Conservation (phyloP, 1,140 invertebrate genomes). For the Tetramorium simillimum region DNA sequence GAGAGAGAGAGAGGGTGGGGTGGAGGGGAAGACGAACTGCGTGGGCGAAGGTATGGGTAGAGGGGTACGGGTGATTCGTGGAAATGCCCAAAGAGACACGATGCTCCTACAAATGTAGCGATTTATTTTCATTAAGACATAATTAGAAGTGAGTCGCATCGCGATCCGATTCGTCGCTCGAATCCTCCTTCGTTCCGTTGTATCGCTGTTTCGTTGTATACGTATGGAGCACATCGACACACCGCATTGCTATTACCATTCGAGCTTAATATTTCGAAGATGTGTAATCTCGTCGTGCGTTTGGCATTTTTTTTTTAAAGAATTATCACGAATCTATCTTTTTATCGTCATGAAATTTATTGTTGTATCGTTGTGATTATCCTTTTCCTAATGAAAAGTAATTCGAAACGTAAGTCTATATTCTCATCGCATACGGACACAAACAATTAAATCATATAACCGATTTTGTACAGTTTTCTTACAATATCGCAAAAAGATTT, state of each 20-base stretch:
- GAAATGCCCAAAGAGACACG: constrained; percentile 71
- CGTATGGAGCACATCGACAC: not conserved
- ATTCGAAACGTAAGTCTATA: not conserved
- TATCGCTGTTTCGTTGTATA: not conserved
- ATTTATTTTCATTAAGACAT: constrained; percentile 83
- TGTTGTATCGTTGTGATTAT: not conserved
- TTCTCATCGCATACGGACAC: not conserved
- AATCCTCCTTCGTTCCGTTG: constrained; percentile 28
- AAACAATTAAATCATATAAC: not conserved
- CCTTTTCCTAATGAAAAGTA: not conserved
- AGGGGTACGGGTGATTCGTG: constrained; percentile 11
- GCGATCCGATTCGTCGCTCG: constrained; percentile 56
- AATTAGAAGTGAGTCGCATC: constrained; percentile 74
- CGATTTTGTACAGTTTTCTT: not conserved
- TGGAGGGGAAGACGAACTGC: constrained; percentile 26
- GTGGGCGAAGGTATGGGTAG: not conserved
- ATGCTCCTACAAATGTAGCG: constrained; percentile 79
- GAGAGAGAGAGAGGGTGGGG: not conserved
- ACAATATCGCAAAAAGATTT: not conserved
- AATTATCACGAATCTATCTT: not conserved
- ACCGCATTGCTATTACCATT: not conserved
- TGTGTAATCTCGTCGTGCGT: not conserved
- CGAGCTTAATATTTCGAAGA: constrained; percentile 12
- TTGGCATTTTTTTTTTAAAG: not conserved
- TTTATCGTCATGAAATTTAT: not conserved